Conservation (phyloP, 2,888 invertebrate species). For the Argyra leucocephala region DNA sequence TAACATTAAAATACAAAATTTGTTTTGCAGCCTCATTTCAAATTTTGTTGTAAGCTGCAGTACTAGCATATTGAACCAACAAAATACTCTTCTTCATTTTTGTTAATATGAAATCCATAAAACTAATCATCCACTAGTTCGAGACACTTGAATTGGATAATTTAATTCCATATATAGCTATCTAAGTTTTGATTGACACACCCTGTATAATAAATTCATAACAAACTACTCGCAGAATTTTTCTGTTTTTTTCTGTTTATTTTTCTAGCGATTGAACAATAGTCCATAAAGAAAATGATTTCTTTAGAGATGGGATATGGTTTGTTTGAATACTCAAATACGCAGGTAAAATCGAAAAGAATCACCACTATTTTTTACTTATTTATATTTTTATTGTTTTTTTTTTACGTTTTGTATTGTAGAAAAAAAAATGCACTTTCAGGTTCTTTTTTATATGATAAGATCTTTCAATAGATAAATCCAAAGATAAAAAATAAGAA, state of each 20-base stretch:
- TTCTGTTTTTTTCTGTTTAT: neutral
- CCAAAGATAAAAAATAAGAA: neutral
- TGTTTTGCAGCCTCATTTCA: too few relatives aligned
- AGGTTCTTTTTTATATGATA: neutral
- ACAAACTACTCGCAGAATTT: neutral
- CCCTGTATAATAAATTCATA: neutral
- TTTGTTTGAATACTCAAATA: neutral
- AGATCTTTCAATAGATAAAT: constrained; percentile 3
- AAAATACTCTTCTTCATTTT: too few relatives aligned
- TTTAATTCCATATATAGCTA: too few relatives aligned
- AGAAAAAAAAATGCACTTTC: too few relatives aligned
- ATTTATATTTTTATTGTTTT: neutral
- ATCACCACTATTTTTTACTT: neutral
- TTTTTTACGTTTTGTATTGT: too few relatives aligned
- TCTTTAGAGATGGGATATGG: too few relatives aligned
- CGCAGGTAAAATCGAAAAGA: constrained; percentile 4
- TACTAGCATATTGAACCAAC: too few relatives aligned
- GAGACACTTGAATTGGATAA: too few relatives aligned
- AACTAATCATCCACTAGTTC: too few relatives aligned
- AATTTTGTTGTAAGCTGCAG: too few relatives aligned
- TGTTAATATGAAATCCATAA: too few relatives aligned
- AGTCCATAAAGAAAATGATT: neutral
- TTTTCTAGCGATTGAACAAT: neutral
- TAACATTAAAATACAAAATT: too few relatives aligned
- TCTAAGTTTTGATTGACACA: neutral